Base-by-base conservation (phyloP, 1,140 invertebrate genomes). In the Samia ricini region DNA sequence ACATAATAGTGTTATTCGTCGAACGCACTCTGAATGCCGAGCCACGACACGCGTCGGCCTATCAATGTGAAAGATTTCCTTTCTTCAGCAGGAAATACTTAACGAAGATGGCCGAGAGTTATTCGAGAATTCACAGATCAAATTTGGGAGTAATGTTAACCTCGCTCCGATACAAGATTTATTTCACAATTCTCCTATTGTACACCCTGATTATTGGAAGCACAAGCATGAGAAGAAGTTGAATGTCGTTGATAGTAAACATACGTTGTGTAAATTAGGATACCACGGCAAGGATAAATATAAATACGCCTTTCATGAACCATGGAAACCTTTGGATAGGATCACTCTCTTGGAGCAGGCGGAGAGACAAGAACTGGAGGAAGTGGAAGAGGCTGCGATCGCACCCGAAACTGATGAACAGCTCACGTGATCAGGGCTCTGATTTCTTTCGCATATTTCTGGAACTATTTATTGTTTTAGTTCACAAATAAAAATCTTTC, bases 271-370 rank as follows among this genome's bases (percentile, higher is more conserved):
- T 2, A 82, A 74, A 48, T 75, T 88, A 10, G 83, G 85, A 2
- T 89, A 89, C 42, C 84, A 89, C 54, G 85, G 85, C 0, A 76
- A 61, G 23, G 75, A 68, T 24, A 88, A 85, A 55, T 87, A 79
- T 54, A 85, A 85, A 65, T 88, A 78, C 59, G 85, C 85, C 0
- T 88, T 88, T 56, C 84, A 88, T 42, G 85, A 88, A 49, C 85
- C 85, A 2, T 88, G 85, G 84, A 84, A 77, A 24, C 85, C 85
- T 0, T 57, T 87, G 7, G 83, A 88, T 58, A 73, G 85, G 60
- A 57, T 85, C 18, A 36, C 77, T 0, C 61, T 88, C 48, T 67
- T 88, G 8, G 77, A 73, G 12, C 64, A 84, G 59, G 83, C 85
- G 1, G 84, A 85, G 56, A 83, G 72, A 50, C 72, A 81, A 4